These are phyloP conservation scores for Danio kyathit DNA, from an alignment of 2,797 vertebrate species.

Conservation along the genomic window DNA sequence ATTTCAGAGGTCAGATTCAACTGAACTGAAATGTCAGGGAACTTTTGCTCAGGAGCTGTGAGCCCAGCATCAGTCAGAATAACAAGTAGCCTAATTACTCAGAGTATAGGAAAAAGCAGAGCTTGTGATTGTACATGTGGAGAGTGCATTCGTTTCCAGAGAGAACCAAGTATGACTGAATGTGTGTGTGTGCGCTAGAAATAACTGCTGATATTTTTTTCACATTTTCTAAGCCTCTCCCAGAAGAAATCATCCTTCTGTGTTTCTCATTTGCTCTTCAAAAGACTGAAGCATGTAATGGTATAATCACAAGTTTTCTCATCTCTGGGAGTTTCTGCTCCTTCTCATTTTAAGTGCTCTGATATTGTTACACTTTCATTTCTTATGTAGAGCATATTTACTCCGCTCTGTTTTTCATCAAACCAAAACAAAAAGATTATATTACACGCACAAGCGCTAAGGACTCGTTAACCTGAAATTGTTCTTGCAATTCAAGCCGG, in stretches of 20 bases:
- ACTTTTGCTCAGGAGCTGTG: not conserved
- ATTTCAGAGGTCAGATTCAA: not conserved
- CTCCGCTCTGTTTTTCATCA: not conserved
- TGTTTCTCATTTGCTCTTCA: slow-evolving; percentile 30
- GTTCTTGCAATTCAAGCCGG: not conserved
- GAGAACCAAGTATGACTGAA: not conserved
- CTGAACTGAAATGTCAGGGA: not conserved
- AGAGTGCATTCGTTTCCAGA: not conserved
- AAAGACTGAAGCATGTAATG: slow-evolving; percentile 20
- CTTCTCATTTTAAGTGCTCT: slow-evolving; percentile 2
- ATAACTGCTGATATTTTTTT: slow-evolving; percentile 42
- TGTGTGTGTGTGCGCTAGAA: not conserved
- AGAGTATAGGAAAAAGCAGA: not conserved
- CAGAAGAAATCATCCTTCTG: slow-evolving; percentile 31
- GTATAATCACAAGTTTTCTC: slow-evolving; percentile 36
- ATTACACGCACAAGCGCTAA: not conserved
- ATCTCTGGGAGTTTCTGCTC: slow-evolving; percentile 9
- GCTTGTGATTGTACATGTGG: slow-evolving; percentile 3
- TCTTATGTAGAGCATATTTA: not conserved
- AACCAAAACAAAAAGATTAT: slow-evolving; percentile 4
- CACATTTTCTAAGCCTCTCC: slow-evolving; percentile 39
- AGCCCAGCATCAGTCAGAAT: slow-evolving; percentile 14
- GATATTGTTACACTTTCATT: slow-evolving; percentile 15
- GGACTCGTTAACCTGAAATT: not conserved
- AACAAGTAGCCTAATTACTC: slow-evolving; percentile 12